Percentiles rank a stretch among this genome's conserved stretches.
phyloP scores from a whole-genome alignment of 2,888 invertebrate species.

The Limenitis camilla region DNA sequence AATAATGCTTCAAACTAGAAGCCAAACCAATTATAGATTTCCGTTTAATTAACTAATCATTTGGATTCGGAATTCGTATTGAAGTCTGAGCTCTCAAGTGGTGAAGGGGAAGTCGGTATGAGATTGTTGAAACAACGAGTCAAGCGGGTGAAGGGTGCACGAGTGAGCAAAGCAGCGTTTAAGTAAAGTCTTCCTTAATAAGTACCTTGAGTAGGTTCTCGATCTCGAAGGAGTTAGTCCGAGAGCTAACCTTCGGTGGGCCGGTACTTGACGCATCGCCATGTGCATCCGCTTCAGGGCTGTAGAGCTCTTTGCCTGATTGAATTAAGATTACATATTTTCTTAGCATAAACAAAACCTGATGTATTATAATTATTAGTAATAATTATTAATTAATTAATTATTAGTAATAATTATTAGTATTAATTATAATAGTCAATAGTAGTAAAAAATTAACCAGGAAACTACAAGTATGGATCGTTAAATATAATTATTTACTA shows the following conservation, averaged over 20 bases:
- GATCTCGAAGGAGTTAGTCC: constrained; percentile 95
- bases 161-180: constrained; percentile 29
- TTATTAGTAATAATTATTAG: no score
- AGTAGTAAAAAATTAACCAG: no score
- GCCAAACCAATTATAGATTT: no score
- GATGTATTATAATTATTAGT: no score
- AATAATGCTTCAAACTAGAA: no score
- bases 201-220: constrained; percentile 91
- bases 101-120: constrained; percentile 19
- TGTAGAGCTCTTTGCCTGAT: constrained; percentile 83
- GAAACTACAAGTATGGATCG: no score
- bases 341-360: neutral
- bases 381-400: no score
- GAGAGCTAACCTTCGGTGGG: constrained; percentile 80
- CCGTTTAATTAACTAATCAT: constrained; percentile 14
- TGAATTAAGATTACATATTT: constrained; percentile 8
- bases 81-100: constrained; percentile 20
- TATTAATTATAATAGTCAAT: no score
- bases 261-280: constrained; percentile 50
- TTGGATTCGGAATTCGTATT: constrained; percentile 16
- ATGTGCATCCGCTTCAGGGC: constrained; percentile 73
- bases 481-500: no score
- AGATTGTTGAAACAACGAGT: constrained; percentile 25
- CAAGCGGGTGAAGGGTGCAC: constrained; percentile 29
- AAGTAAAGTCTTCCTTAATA: constrained; percentile 25